Evolutionary conservation across 2,888 invertebrate species (phyloP), one percentile per base, ranked within the genome.

Genomic region (Cistogaster globosa): DNA sequence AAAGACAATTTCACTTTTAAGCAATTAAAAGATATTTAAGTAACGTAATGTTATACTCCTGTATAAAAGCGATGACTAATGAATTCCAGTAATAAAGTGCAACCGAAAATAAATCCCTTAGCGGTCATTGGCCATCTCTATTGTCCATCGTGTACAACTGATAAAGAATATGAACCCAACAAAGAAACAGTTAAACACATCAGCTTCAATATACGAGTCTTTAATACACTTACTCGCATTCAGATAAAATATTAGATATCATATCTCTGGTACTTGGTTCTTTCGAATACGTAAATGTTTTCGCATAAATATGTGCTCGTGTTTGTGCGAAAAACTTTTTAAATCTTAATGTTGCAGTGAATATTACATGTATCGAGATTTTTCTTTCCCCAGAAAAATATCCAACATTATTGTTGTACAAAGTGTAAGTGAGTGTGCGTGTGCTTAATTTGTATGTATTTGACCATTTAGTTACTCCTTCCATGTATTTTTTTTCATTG

Each of bases 111-210:
- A 76, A 82, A 45, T 84, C 84, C 86, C 87, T 83, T 67, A 42
- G 83, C 84, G 87, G 62, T 74, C 87, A 86, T 87, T 87, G 86
- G 74, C 76, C 81, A 58, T 82, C 62, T 58, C 72, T 62, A 62
- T 67, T 57, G 48, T 48, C 20, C 32, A 62, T n/a, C n/a, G 16
- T 20, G 26, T 20, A 32, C 20, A 45, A 18, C 48, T 74, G 55
- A 20, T 48, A 45, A 58, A n/a, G 26, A n/a, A 75, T 22, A 38
- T 53, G 68, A 58, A 60, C n/a, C 8, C 48, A 76, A 77, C 71
- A 80, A 76, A 80, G 60, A 71, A 79, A 72, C 63, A 55, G 18
- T 45, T 32, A 32, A 1, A 48, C 32, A 26, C 45, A 32, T 22
- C 14, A 48, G 14, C 45, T 16, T n/a, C 6, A 48, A 16, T 48